Conservation (phyloP, 2,888 invertebrate species). For the Drosophila infuscata region DNA sequence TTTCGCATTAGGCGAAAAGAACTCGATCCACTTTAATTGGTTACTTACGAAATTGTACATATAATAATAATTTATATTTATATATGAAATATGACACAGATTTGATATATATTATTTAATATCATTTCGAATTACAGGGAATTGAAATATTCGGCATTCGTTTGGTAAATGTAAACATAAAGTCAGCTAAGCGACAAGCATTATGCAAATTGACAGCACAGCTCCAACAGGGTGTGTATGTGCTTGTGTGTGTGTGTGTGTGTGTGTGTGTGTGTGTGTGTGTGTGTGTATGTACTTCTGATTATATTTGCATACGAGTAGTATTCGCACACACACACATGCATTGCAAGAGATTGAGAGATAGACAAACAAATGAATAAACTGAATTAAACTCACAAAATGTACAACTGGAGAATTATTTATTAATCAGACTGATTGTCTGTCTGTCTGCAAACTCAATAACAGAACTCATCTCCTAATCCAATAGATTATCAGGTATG, state of each 20-base stretch:
- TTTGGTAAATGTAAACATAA: conserved; percentile 41
- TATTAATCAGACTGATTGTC: conserved; percentile 46
- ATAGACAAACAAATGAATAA: conserved; percentile 53
- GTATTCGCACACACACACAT: not conserved
- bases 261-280: conserved; percentile 7
- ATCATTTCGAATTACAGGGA: conserved; percentile 1
- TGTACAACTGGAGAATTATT: conserved; percentile 54
- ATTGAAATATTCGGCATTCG: conserved; percentile 37
- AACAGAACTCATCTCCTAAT: conserved; percentile 6
- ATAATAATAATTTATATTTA: not conserved
- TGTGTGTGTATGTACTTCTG: conserved; percentile 23
- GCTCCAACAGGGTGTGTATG: not conserved
- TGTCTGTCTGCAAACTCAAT: conserved; percentile 30
- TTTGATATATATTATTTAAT: not conserved
- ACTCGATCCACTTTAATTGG: not conserved
- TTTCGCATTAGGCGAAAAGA: not conserved
- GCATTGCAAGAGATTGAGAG: conserved; percentile 9
- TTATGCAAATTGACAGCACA: conserved; percentile 47
- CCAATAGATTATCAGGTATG: not conserved
- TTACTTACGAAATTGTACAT: not conserved
- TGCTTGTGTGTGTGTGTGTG: conserved; percentile 10
- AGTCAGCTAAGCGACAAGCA: conserved; percentile 44
- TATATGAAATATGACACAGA: not conserved
- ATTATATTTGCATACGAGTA: conserved; percentile 58
- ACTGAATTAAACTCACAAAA: conserved; percentile 58